A percentile compares a stretch with the other conserved stretches of the same genome.
phyloP scores from a whole-genome alignment of 2,797 vertebrate genomes.

The Enteromius treurensis region DNA sequence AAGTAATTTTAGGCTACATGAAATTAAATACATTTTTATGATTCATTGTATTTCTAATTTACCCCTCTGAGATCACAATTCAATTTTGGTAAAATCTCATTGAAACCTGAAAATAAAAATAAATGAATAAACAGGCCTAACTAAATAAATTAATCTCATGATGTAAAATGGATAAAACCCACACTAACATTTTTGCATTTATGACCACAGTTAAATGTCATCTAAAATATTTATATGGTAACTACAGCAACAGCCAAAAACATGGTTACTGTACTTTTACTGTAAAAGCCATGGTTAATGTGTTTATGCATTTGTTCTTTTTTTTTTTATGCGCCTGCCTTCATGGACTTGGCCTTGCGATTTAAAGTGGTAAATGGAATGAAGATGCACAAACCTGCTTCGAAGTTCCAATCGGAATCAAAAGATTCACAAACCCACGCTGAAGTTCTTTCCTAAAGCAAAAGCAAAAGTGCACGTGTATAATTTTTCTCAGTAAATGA shows the following conservation, averaged over 20 bases:
- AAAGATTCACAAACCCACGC: too few species aligned
- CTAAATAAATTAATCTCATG: neutral
- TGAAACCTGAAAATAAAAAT: neutral
- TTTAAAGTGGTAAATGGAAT: neutral
- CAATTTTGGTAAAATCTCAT: neutral
- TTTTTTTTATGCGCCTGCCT: neutral
- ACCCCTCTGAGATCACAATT: neutral
- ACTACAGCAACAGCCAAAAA: neutral
- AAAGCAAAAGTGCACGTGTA: neutral
- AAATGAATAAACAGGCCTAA: too few species aligned
- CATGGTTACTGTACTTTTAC: neutral
- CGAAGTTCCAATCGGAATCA: too few species aligned
- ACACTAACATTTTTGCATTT: neutral
- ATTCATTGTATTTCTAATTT: neutral
- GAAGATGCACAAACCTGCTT: too few species aligned
- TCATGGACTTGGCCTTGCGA: too few species aligned
- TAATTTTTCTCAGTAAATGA: neutral
- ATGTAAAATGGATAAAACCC: neutral
- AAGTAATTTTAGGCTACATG: neutral
- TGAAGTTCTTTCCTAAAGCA: too few species aligned
- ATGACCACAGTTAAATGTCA: neutral
- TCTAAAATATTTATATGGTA: neutral
- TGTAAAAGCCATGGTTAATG: neutral
- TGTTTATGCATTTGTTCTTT: neutral
- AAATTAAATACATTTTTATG: neutral